These are phyloP conservation scores for Pangasianodon gigas DNA, from an alignment of 2,113 vertebrate genomes.

Conservation along the genomic window DNA sequence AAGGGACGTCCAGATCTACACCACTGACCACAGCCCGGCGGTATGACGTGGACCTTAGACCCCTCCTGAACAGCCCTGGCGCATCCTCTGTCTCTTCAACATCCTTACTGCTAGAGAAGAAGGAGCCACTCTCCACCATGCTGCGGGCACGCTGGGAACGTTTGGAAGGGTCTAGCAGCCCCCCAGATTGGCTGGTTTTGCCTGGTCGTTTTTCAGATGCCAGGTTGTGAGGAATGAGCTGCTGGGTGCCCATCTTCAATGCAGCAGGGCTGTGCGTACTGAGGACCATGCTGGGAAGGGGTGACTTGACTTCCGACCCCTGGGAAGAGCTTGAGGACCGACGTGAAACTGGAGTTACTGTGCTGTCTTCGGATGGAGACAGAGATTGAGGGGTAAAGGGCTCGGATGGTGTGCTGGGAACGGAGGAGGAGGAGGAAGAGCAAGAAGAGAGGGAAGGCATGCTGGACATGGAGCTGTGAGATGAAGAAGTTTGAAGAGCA, in stretches of 20 bases:
- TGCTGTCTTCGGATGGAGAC: constrained; percentile 60
- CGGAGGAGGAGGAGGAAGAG: constrained; percentile 51
- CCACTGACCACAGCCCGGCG: constrained; percentile 90
- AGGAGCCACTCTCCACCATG: constrained; percentile 80
- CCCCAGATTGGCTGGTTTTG: constrained; percentile 58
- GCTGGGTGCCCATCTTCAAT: constrained; percentile 85
- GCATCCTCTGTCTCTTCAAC: constrained; percentile 72
- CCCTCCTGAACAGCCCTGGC: constrained; percentile 76
- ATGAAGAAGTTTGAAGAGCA: constrained; percentile 41
- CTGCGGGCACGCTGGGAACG: constrained; percentile 78
- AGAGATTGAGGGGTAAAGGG: constrained; percentile 61
- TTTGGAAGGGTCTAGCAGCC: constrained; percentile 65
- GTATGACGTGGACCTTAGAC: constrained; percentile 91
- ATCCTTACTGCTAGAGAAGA: constrained; percentile 62
- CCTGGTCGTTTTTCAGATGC: constrained; percentile 72
- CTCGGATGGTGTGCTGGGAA: constrained; percentile 56
- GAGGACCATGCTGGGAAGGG: constrained; percentile 71
- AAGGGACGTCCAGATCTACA: constrained; percentile 73
- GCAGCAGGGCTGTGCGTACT: constrained; percentile 86
- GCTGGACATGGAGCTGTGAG: constrained; percentile 66
- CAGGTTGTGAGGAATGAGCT: constrained; percentile 86
- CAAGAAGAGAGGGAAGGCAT: constrained; percentile 56
- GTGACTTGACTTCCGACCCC: constrained; percentile 59
- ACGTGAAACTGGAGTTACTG: constrained; percentile 23
- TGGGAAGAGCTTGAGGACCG: constrained; percentile 59